Evolutionary conservation across 2,113 vertebrate genomes (phyloP), one percentile per base, ranked within the genome.

Genomic region (Etheostoma cragini): DNA sequence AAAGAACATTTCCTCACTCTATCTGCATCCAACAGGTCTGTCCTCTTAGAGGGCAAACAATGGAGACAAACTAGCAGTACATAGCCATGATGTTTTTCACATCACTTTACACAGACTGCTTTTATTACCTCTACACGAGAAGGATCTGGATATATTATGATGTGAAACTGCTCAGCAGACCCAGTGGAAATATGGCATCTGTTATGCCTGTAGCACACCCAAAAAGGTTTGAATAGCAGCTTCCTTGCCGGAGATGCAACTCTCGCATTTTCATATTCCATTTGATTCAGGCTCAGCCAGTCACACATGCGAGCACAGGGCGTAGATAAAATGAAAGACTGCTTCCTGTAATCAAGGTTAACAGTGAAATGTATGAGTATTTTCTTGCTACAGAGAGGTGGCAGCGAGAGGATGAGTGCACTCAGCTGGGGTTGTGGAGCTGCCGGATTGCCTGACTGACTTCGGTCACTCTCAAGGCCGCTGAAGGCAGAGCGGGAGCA

Each of bases 401-500:
- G 78, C 74, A 68, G 79, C 10, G 56, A 72, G 79, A 77, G 79
- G 68, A 76, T 64, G 85, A 91, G 78, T 69, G 77, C 69, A 24
- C 60, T 68, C 85, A 77, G 85, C 85, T 91, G 87, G 76, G 77
- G n/a, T 66, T 81, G 79, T 50, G 1, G 17, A 87, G 87, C 70
- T 82, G 76, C 76, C 68, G 76, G 76, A 81, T 74, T 80, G 72
- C 71, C 82, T 81, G 73, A 80, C 72, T 86, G 74, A 83, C 83
- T 88, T 84, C 66, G 62, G 57, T 86, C 74, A 21, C 57, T 62
- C 49, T 65, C 24, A 1, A 60, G 8, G 26, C 33, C 21, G 38
- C 24, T 70, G 47, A 67, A 47, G 77, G 81, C 83, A 73, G 66
- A 88, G 65, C 24, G 3, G 57, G 57, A 80, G 87, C 58, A 2